Base-by-base conservation (phyloP, 2,888 invertebrate genomes). In the Diloba caeruleocephala region DNA sequence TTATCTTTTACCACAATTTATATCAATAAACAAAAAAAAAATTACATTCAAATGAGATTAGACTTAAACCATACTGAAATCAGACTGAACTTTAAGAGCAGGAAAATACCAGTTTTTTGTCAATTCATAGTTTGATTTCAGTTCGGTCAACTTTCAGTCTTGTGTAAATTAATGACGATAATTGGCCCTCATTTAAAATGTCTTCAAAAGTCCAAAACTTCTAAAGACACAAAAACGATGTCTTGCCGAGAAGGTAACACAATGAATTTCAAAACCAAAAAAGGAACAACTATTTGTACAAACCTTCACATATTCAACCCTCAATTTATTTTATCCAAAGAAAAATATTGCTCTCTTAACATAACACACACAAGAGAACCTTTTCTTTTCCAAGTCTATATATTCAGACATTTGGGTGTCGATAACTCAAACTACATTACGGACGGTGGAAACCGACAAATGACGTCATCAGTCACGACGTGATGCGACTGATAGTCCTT, bases 381-480 rank as follows among this genome's bases (percentile, higher is more conserved):
- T 23, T 41, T 63, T 29, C 33, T 25, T 26, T 39, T 19, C 32
- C n/a, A 25, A 49, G 53, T 57, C 57, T 48, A 63, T 69, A 51
- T 62, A 50, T 61, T 53, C 36, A 21, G 33, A 13, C 38, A 44
- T 58, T 50, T 42, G 41, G 33, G 25, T 19, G 32, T 13, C 15
- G 3, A 64, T 69, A 52, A 58, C 36, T 63, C 52, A 62, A 44
- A 61, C 41, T 49, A 46, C 37, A 51, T 61, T 32, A 56, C 19
- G 46, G 17, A 8, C 29, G 44, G 23, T 31, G 31, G 49, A 34
- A 48, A 15, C 23, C 28, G 48, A 58, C 58, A 69, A 58, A 66
- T 55, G 51, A 52, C 43, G 51, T 69, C 64, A 49, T 66, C 49
- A 38, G 46, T 62, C 51, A 44, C 23, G 5, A n/a, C 29, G 37